Evolutionary conservation across 2,113 vertebrate species (phyloP), one percentile per base, ranked within the genome.

Genomic region (Siphamia tubifer): DNA sequence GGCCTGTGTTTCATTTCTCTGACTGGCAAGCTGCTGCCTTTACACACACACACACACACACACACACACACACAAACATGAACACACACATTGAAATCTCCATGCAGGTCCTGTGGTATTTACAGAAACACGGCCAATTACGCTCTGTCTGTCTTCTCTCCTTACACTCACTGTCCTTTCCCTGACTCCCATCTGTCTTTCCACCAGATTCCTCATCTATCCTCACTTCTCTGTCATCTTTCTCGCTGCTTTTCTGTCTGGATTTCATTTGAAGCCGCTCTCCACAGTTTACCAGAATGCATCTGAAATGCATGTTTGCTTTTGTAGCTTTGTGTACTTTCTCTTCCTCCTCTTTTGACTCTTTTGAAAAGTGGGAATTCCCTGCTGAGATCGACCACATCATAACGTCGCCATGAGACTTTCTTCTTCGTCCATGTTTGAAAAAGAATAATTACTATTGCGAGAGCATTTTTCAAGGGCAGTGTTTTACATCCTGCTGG

Each of bases 1-100:
- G 48, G 79, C 45, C 73, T 83, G 80, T 16, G n/a, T 63, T 78
- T 82, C 36, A 78, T 84, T 80, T 85, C n/a, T 49, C 13, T 8
- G 40, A 68, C 58, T 81, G 79, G 79, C 71, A 60, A 61, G 30
- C 51, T 25, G 24, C 39, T 48, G 19, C 31, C 53, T 62, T 71
- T 68, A 7, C 42, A 24, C 34, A 8, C 11, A 5, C 21, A 7
- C 54, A 9, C 35, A 7, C 44, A 43, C 11, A 34, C 42, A 43
- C 36, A 43, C 28, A 47, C 42, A 53, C 45, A 3, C 25, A 27
- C 25, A 30, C 34, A 16, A 13, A 6, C 13, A 21, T 24, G 13
- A 23, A 53, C 43, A 49, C 53, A 31, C 28, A 36, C 36, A 42
- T 17, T 6, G 3, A 48, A 7, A 65, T 47, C 32, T 65, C 23